phyloP scores from a whole-genome alignment of 1,140 invertebrate species.

The Leucophenga varia region DNA sequence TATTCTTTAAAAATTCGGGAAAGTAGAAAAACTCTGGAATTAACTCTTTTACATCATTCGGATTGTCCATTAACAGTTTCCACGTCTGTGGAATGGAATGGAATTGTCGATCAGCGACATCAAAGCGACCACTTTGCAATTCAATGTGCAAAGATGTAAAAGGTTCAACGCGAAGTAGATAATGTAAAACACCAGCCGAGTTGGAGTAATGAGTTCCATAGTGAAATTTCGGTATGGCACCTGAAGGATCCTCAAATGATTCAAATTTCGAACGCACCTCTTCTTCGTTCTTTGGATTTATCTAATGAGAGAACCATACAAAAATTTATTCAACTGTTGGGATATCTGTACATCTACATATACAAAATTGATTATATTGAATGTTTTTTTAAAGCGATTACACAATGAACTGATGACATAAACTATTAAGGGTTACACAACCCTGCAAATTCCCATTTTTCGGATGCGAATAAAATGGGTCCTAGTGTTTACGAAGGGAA shows the following conservation, averaged over 20 bases:
- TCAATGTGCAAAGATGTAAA: constrained; percentile 80
- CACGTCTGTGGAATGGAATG: constrained; percentile 78
- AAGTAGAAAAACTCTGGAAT: constrained; percentile 87
- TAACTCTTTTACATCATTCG: constrained; percentile 83
- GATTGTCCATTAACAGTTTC: constrained; percentile 76
- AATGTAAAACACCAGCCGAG: constrained; percentile 81
- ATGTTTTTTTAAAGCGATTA: no score
- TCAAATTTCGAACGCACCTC: constrained; percentile 64
- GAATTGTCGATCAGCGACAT: constrained; percentile 82
- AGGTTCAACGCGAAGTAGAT: constrained; percentile 78
- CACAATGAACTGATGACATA: no score
- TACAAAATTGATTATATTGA: no score
- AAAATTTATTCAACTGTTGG: no score
- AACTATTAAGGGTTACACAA: no score
- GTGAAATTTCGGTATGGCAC: constrained; percentile 74
- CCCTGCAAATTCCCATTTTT: no score
- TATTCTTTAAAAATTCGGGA: constrained; percentile 75
- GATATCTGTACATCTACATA: no score
- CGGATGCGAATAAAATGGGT: no score
- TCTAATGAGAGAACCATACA: constrained; percentile 17
- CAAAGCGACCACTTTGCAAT: constrained; percentile 78
- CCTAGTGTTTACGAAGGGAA: no score
- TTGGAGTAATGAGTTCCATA: constrained; percentile 84
- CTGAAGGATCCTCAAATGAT: constrained; percentile 67
- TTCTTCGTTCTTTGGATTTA: constrained; percentile 62